Evolutionary conservation across 2,797 vertebrate genomes (phyloP), one percentile per base, ranked within the genome.

Genomic region (Tokudaia muenninki): DNA sequence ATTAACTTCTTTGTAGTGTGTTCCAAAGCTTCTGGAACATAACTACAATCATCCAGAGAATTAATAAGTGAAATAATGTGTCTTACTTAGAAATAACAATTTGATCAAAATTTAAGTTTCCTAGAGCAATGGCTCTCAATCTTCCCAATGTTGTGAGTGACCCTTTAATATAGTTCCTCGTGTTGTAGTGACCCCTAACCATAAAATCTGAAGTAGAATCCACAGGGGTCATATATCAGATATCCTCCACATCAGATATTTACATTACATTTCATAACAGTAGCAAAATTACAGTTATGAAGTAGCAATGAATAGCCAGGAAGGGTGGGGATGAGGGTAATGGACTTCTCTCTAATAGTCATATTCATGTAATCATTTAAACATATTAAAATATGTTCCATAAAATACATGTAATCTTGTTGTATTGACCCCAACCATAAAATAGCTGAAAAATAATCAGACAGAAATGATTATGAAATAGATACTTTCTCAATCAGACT

Each of bases 21-120:
- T 55, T 72, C 72, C 41, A 21, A 37, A 29, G 13, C 34, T 37
- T 72, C 63, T 7, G 37, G 44, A 87, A 10, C 6, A 82, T 78
- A 74, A 67, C 13, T 84, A 19, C 63, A 12, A 57, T 79, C 17
- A 94, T 77, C 50, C 21, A 44, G 14, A 82, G 50, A 90, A 41
- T 37, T 95, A 57, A 90, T 31, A 74, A 92, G 57, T 24, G 7
- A 86, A 93, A 81, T 80, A 63, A 67, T 31, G 29, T 44, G 63
- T 52, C 87, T 79, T 74, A 67, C 61, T 90, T 90, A 34, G 26
- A 91, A 86, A 59, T 44, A 83, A 61, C 44, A 83, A 70, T 75
- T 79, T 94, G 94, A 83, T 59, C 34, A 47, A 79, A 78, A 88
- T 77, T 47, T 57, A 87, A 90, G 17, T 77, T 80, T n/a, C n/a